Evolutionary conservation across 2,888 invertebrate species (phyloP).

Genomic region (Salpingus planirostris): DNA sequence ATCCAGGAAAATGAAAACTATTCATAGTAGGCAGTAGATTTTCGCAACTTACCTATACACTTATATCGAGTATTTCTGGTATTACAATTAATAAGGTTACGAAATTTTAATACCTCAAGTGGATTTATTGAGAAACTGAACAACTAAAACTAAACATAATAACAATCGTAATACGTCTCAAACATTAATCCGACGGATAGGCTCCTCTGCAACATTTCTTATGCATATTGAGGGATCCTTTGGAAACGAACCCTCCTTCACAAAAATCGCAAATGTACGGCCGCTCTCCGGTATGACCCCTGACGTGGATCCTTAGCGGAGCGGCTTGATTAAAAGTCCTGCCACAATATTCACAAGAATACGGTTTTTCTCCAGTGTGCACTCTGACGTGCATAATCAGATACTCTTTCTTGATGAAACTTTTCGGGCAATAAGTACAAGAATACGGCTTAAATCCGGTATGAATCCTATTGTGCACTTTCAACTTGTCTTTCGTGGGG

Average conservation of each 20-base stretch:
- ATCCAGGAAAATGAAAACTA: too few relatives aligned
- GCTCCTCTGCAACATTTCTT: constrained; percentile 37
- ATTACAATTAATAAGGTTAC: too few relatives aligned
- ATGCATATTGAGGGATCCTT: constrained; percentile 47
- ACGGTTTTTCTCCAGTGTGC: constrained; percentile 54
- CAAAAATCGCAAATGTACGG: constrained; percentile 47
- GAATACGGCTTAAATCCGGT: constrained; percentile 34
- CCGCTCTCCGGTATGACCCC: constrained; percentile 52
- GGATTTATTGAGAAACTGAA: too few relatives aligned
- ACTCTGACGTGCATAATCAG: constrained; percentile 52
- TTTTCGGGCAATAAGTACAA: constrained; percentile 32
- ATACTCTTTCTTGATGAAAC: constrained; percentile 38
- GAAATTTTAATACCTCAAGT: too few relatives aligned
- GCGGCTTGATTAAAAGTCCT: constrained; percentile 54
- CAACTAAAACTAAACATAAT: too few relatives aligned
- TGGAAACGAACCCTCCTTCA: constrained; percentile 49
- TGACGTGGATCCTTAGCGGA: constrained; percentile 52
- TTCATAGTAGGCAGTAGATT: too few relatives aligned
- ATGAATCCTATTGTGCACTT: constrained; percentile 32
- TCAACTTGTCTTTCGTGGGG: constrained; percentile 30
- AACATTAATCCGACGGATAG: too few relatives aligned
- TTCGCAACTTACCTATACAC: too few relatives aligned
- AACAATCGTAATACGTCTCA: too few relatives aligned
- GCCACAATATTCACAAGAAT: constrained; percentile 52
- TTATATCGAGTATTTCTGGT: too few relatives aligned